Percentiles rank a stretch among this genome's conserved stretches.
Conservation (phyloP, 2,113 vertebrate genomes). For the Dolichallabes microphthalmus region DNA sequence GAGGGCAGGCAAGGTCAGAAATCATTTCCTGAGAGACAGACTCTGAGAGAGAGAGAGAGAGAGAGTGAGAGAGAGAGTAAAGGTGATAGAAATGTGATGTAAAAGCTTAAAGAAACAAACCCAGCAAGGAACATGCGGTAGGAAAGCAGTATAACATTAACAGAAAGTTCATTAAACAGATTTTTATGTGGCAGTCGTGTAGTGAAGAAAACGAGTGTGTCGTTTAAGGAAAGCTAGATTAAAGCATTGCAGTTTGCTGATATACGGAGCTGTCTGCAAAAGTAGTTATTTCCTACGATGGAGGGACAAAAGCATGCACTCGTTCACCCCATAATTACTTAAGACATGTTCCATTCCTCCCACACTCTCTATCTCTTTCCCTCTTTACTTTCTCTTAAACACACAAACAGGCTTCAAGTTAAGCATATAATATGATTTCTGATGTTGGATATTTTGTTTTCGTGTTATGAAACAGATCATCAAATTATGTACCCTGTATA, state of each 20-base stretch:
- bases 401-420: not conserved
- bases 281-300: conserved; percentile 21
- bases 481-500: not conserved
- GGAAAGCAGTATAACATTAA: not conserved
- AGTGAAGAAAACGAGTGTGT: not conserved
- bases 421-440: not conserved
- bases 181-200: not conserved
- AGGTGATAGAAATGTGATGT: not conserved
- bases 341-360: not conserved
- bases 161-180: not conserved
- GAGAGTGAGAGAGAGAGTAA: conserved; percentile 45
- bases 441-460: not conserved
- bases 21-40: conserved; percentile 77
- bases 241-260: not conserved
- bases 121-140: not conserved
- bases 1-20: conserved; percentile 70
- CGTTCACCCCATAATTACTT: conserved; percentile 21
- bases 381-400: not conserved
- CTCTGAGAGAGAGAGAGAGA: not conserved
- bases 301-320: conserved; percentile 13
- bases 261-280: conserved; percentile 17
- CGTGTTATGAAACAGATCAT: not conserved
- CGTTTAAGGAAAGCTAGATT: not conserved
- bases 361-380: not conserved
- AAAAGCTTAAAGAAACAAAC: not conserved